Percentiles rank a stretch among this genome's conserved stretches.
Conservation (phyloP, 1,140 invertebrate genomes). For the Drosophila funebris region DNA sequence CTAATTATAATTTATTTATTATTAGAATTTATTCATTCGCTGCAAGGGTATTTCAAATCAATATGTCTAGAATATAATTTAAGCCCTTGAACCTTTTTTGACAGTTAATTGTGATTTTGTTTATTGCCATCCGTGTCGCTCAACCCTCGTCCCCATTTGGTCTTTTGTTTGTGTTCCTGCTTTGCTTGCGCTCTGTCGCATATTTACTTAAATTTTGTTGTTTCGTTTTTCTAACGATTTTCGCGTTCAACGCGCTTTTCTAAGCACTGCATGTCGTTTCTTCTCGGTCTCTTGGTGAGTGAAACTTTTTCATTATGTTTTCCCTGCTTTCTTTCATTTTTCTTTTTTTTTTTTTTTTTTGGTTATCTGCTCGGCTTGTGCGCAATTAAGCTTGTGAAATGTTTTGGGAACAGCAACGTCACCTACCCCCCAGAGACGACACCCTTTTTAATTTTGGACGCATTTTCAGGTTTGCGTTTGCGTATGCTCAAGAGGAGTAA, state of each 20-base stretch:
- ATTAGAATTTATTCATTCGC: not conserved
- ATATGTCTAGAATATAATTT: not conserved
- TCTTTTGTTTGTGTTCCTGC: constrained; percentile 72
- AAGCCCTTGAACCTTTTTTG: constrained; percentile 27
- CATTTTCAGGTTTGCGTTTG: too few species aligned
- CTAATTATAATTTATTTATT: not conserved
- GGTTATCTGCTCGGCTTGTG: constrained; percentile 70
- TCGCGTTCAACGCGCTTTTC: constrained; percentile 60
- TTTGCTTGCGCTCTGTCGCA: constrained; percentile 66
- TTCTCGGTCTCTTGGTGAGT: constrained; percentile 27
- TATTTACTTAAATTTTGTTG: constrained; percentile 79
- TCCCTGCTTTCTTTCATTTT: constrained; percentile 1
- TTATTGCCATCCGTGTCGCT: constrained; percentile 55
- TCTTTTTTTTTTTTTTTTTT: not conserved
- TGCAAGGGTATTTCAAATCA: constrained; percentile 8
- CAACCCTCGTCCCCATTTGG: constrained; percentile 9
- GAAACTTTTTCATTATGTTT: constrained; percentile 76
- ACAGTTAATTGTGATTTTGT: constrained; percentile 81
- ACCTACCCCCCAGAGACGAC: constrained; percentile 41
- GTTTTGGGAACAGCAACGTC: constrained; percentile 49
- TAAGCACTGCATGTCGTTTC: constrained; percentile 17
- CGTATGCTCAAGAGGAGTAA: constrained; percentile 30
- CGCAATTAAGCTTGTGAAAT: constrained; percentile 76
- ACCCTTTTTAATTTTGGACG: constrained; percentile 76
- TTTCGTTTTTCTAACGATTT: constrained; percentile 51